These are phyloP conservation scores for Crotalus helleri DNA, from an alignment of 2,113 vertebrate species.

Conservation along the genomic window DNA sequence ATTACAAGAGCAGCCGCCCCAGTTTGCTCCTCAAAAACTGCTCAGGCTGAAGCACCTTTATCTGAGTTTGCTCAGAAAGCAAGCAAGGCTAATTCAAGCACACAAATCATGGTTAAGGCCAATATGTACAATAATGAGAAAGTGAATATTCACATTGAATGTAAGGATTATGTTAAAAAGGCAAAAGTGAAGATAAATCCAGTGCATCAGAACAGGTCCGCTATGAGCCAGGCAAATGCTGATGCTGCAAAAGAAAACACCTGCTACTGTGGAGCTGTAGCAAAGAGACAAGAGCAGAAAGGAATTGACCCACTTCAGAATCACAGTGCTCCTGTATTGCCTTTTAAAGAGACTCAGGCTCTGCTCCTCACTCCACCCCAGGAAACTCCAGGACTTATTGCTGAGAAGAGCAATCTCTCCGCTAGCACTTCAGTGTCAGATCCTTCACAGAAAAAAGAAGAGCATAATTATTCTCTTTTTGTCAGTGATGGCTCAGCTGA, in stretches of 20 bases:
- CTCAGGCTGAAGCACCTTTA: slow-evolving; percentile 73
- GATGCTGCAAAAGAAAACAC: slow-evolving; percentile 76
- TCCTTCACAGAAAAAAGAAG: slow-evolving; percentile 89
- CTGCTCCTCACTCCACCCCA: slow-evolving; percentile 71
- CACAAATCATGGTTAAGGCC: slow-evolving; percentile 87
- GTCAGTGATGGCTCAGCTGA: slow-evolving; percentile 80
- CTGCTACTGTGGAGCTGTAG: slow-evolving; percentile 73
- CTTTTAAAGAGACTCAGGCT: slow-evolving; percentile 80
- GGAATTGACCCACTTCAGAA: slow-evolving; percentile 67
- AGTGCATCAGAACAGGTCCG: slow-evolving; percentile 66
- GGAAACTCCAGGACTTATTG: slow-evolving; percentile 65
- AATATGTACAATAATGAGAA: slow-evolving; percentile 74
- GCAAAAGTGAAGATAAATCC: slow-evolving; percentile 90
- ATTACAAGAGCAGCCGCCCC: slow-evolving; percentile 74
- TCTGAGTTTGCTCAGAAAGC: slow-evolving; percentile 86
- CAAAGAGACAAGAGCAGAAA: slow-evolving; percentile 76
- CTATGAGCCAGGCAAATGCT: slow-evolving; percentile 62
- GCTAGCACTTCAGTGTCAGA: slow-evolving; percentile 73
- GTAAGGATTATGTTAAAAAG: slow-evolving; percentile 92
- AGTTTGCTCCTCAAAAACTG: slow-evolving; percentile 78
- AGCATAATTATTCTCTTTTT: slow-evolving; percentile 98
- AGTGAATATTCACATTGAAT: slow-evolving; percentile 74
- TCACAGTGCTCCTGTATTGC: slow-evolving; percentile 64
- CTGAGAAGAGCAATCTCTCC: slow-evolving; percentile 70
- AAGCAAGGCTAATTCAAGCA: slow-evolving; percentile 85